Evolutionary conservation across 2,113 vertebrate genomes (phyloP).

Genomic region (Pithys albifrons): DNA sequence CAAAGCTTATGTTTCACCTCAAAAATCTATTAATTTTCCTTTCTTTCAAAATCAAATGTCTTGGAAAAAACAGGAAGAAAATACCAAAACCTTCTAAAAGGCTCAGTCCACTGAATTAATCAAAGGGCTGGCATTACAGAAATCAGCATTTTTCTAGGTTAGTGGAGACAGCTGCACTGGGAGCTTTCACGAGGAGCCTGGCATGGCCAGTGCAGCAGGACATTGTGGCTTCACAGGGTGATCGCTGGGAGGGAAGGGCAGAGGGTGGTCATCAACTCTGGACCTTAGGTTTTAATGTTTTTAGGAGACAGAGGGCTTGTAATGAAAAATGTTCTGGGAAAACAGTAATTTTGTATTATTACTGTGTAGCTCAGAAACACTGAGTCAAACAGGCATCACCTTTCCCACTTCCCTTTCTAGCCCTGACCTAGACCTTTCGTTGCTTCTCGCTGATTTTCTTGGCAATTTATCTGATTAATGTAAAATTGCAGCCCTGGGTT

Average conservation of each 20-base stretch:
- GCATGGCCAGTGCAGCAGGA: neutral
- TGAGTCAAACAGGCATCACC: fast-evolving
- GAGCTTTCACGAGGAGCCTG: neutral
- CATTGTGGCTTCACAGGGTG: fast-evolving
- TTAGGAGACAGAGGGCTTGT: neutral
- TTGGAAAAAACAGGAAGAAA: neutral
- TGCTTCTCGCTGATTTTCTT: neutral
- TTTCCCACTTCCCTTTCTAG: fast-evolving
- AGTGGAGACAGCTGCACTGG: neutral
- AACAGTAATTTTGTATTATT: neutral
- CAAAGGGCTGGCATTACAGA: neutral
- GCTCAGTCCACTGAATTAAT: neutral
- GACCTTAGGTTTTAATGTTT: neutral
- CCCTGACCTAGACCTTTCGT: neutral
- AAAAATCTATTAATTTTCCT: neutral
- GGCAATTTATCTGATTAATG: neutral
- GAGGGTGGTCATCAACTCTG: neutral
- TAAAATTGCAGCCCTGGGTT: neutral
- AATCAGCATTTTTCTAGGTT: fast-evolving
- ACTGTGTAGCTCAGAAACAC: neutral
- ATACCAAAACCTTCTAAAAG: neutral
- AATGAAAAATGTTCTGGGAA: neutral
- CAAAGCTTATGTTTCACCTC: neutral
- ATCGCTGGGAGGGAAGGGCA: neutral
- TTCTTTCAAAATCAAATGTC: neutral